These are phyloP conservation scores for Acrocephalus arundinaceus DNA, from an alignment of 2,113 vertebrate species.

Conservation along the genomic window DNA sequence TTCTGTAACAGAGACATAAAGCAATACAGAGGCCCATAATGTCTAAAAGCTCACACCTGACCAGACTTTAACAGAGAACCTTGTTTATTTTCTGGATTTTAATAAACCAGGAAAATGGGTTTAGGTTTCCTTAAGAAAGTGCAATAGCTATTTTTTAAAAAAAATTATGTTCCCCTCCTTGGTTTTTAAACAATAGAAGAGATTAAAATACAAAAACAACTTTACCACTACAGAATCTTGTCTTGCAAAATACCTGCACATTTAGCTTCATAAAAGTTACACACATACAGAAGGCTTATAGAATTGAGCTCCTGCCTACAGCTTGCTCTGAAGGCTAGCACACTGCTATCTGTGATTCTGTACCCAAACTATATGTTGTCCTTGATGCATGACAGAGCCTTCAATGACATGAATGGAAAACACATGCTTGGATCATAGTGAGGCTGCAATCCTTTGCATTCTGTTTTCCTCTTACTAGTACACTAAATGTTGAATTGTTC, in stretches of 20 bases:
- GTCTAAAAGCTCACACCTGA: background rate
- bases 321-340: background rate
- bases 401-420: constrained; percentile 34
- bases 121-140: background rate
- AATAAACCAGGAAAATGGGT: background rate
- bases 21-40: background rate
- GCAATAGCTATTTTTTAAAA: background rate
- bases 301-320: background rate
- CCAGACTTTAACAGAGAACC: background rate
- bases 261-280: background rate
- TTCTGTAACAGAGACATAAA: background rate
- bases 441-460: background rate
- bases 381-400: constrained; percentile 30
- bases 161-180: background rate
- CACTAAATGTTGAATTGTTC: background rate
- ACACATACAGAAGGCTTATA: background rate
- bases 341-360: constrained; percentile 1
- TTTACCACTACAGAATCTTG: background rate
- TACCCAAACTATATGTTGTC: constrained; percentile 27
- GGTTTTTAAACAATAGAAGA: background rate
- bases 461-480: background rate
- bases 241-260: background rate
- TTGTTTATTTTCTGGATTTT: background rate
- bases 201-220: background rate
- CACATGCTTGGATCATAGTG: background rate